phyloP scores from a whole-genome alignment of 2,888 invertebrate genomes.

The Calameuta pallipes region DNA sequence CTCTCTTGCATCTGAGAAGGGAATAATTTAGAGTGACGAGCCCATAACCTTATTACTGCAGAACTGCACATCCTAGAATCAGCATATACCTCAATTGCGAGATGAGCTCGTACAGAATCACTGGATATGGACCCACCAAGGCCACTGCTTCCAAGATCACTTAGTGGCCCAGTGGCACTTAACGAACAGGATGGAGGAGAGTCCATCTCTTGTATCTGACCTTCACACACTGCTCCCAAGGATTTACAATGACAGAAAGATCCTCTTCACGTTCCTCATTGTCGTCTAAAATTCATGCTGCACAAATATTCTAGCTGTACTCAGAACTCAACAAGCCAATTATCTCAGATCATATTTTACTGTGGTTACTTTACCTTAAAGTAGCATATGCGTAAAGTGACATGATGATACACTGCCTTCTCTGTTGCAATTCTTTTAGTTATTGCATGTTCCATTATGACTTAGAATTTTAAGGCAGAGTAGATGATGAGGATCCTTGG shows the following conservation, averaged over 20 bases:
- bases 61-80: slow-evolving; percentile 25
- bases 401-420: slow-evolving; percentile 33
- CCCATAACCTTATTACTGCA: not conserved
- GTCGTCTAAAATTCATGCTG: slow-evolving; percentile 50
- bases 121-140: slow-evolving; percentile 81
- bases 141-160: slow-evolving; percentile 82
- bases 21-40: slow-evolving; percentile 12
- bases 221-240: slow-evolving; percentile 16
- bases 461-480: slow-evolving; percentile 7
- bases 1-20: slow-evolving; percentile 78
- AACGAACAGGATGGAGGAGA: slow-evolving; percentile 81
- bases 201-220: slow-evolving; percentile 71
- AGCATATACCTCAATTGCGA: slow-evolving; percentile 73
- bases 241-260: slow-evolving; percentile 43
- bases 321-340: slow-evolving; percentile 34
- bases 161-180: slow-evolving; percentile 78
- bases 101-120: slow-evolving; percentile 77
- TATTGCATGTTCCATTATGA: slow-evolving; percentile 49
- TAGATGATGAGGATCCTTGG: not conserved
- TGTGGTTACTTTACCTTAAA: slow-evolving; percentile 41
- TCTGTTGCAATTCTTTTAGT: slow-evolving; percentile 41
- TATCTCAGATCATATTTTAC: not conserved
- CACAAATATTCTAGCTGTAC: slow-evolving; percentile 32
- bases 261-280: slow-evolving; percentile 49
- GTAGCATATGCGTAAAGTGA: slow-evolving; percentile 43